Evolutionary conservation across 2,113 vertebrate genomes (phyloP).

Genomic region (Aldabrachelys gigantea): DNA sequence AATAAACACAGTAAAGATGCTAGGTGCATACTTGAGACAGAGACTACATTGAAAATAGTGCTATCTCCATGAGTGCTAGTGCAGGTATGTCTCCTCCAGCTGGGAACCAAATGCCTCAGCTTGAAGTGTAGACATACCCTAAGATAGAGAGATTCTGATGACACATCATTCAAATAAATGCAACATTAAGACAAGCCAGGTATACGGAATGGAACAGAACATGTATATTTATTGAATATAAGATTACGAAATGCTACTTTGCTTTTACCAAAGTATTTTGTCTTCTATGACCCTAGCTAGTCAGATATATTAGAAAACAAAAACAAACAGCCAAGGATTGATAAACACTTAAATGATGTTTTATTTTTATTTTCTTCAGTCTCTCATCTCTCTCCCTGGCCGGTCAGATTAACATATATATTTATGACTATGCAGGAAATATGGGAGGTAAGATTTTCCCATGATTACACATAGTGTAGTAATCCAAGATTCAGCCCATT

Average conservation of each 20-base stretch:
- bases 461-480: background rate
- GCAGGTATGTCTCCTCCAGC: background rate
- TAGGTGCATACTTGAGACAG: background rate
- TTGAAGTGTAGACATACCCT: background rate
- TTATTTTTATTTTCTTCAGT: conserved; percentile 7
- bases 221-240: background rate
- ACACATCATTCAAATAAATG: background rate
- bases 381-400: background rate
- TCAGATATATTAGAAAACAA: conserved; percentile 5
- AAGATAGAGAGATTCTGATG: background rate
- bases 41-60: background rate
- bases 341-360: background rate
- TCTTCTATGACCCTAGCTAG: background rate
- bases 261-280: background rate
- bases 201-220: background rate
- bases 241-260: background rate
- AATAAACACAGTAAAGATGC: background rate
- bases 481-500: background rate
- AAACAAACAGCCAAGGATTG: background rate
- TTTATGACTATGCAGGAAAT: background rate
- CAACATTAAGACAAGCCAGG: background rate
- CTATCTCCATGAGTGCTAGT: background rate
- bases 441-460: background rate
- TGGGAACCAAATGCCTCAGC: background rate
- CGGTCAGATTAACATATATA: background rate